Percentiles rank a stretch among this genome's conserved stretches.
These are phyloP conservation scores for Xylota sylvarum DNA, from an alignment of 2,888 invertebrate species.

Conservation along the genomic window DNA sequence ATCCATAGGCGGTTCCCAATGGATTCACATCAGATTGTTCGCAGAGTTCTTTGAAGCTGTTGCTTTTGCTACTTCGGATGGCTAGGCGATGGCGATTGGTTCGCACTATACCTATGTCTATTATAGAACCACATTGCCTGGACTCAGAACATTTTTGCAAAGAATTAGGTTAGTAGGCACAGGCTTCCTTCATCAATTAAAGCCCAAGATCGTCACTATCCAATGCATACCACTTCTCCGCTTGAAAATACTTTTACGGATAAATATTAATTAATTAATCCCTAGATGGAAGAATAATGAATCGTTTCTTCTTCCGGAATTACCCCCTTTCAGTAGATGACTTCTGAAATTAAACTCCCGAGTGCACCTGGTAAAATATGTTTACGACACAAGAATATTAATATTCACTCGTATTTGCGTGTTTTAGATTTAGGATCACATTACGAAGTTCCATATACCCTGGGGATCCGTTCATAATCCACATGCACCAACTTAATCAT, in stretches of 20 bases:
- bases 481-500: conserved; percentile 77
- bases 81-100: too few species aligned
- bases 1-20: too few species aligned
- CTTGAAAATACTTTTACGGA: background rate
- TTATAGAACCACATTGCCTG: too few species aligned
- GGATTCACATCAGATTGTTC: too few species aligned
- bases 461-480: conserved; percentile 73
- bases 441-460: conserved; percentile 55
- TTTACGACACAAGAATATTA: conserved; percentile 49
- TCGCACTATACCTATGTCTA: too few species aligned
- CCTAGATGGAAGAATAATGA: conserved; percentile 33
- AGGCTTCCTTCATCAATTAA: too few species aligned
- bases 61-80: too few species aligned
- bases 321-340: conserved; percentile 21
- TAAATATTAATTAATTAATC: conserved; percentile 35
- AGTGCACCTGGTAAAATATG: conserved; percentile 68
- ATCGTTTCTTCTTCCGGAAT: conserved; percentile 30
- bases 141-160: too few species aligned
- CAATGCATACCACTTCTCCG: too few species aligned
- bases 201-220: too few species aligned
- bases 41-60: too few species aligned
- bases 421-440: conserved; percentile 58
- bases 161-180: too few species aligned
- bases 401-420: conserved; percentile 64
- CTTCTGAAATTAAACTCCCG: conserved; percentile 50